phyloP scores from a whole-genome alignment of 2,797 vertebrate species.

The Melopsittacus undulatus region DNA sequence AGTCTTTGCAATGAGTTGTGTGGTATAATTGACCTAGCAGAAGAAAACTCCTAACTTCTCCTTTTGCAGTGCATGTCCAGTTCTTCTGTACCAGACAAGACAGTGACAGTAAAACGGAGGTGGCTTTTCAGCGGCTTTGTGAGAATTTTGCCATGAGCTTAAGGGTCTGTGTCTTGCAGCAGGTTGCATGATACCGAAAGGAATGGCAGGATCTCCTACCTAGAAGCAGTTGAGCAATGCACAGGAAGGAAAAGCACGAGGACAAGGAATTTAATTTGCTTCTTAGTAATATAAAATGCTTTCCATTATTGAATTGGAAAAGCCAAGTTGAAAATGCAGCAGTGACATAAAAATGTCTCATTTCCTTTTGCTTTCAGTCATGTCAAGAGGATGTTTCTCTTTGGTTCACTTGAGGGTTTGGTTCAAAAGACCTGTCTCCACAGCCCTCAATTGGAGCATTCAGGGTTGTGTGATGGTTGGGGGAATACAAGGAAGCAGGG shows the following conservation, averaged over 20 bases:
- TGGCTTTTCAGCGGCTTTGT: constrained; percentile 10
- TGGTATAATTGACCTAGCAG: background rate
- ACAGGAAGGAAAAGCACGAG: background rate
- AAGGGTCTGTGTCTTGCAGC: background rate
- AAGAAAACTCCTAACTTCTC: background rate
- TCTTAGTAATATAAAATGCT: constrained; percentile 65
- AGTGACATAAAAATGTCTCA: background rate
- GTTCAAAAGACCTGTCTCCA: background rate
- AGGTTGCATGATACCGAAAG: background rate
- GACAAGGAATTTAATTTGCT: constrained; percentile 34
- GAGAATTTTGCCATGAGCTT: background rate
- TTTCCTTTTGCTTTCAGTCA: constrained; percentile 68
- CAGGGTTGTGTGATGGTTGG: background rate
- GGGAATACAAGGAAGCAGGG: background rate
- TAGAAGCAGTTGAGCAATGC: constrained; percentile 23
- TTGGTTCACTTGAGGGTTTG: constrained; percentile 28
- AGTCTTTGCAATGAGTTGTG: background rate
- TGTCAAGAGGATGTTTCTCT: constrained; percentile 54
- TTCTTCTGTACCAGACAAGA: background rate
- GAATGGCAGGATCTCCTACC: background rate
- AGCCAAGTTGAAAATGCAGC: constrained; percentile 37
- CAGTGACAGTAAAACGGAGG: background rate
- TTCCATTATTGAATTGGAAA: constrained; percentile 62
- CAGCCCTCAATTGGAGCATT: background rate
- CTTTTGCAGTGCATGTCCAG: background rate